Evolutionary conservation across 2,113 vertebrate genomes (phyloP).

Genomic region (Ceyx melanurus): DNA sequence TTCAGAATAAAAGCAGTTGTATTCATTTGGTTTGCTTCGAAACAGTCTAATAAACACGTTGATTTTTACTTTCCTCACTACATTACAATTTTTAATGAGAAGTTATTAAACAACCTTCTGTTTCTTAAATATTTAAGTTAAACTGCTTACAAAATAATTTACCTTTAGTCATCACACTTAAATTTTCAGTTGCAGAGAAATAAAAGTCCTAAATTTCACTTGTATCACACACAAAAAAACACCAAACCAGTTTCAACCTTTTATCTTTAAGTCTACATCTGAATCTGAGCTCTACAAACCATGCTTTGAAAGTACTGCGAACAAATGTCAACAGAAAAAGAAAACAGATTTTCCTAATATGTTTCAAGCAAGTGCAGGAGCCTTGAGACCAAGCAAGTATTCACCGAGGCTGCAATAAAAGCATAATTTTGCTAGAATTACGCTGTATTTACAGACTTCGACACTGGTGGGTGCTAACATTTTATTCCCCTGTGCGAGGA

Average conservation of each 20-base stretch:
- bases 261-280: neutral
- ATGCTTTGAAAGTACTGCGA: neutral
- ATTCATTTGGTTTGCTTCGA: neutral
- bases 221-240: neutral
- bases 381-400: neutral
- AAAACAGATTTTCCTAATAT: neutral
- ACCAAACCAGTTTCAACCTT: neutral
- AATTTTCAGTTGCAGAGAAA: neutral
- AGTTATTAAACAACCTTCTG: neutral
- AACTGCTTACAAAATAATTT: neutral
- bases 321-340: neutral
- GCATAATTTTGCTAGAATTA: constrained; percentile 46
- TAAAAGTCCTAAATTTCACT: neutral
- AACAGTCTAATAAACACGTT: neutral
- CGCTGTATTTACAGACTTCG: constrained; percentile 45
- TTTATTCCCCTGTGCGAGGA: constrained; percentile 28
- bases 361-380: neutral
- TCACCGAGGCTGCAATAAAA: neutral
- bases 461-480: constrained; percentile 56
- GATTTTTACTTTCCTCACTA: neutral
- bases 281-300: neutral
- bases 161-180: neutral
- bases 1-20: constrained; percentile 2
- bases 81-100: neutral
- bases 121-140: neutral